Base-by-base conservation (phyloP, 2,113 vertebrate genomes). In the Cebus imitator region DNA sequence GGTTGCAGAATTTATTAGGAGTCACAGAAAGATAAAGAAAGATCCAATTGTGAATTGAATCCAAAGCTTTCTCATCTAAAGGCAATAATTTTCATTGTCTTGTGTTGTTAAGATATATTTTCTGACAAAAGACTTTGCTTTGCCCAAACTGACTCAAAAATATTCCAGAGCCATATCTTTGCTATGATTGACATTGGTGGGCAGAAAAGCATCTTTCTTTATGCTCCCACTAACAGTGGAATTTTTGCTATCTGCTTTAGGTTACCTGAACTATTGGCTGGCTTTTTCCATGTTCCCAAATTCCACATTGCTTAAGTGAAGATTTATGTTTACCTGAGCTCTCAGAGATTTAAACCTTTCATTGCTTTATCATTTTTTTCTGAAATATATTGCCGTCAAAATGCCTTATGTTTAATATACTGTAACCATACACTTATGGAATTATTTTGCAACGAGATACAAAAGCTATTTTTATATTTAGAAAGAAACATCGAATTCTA, bases 91-190 rank as follows among this genome's bases (percentile, higher is more conserved):
- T 84, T 93, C 52, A 91, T 70, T 37, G 23, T 68, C 17, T 94
- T 57, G 89, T n/a, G 64, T 52, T 94, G 43, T 58, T 87, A 45
- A 90, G 43, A 94, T 96, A 91, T 93, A 83, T 72, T 94, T 85
- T 94, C 45, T 88, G n/a, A 84, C 84, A 84, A 90, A 93, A 72
- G 16, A 57, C 92, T 85, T 79, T 2, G 27, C 37, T 96, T 45
- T 83, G 7, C 35, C 64, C 12, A 58, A 66, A 27, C 45, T 85
- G 68, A 75, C 80, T 48, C 40, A 35, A 66, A 73, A 83, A 45
- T 87, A 68, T 70, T 82, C 21, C 45, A 94, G 72, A 87, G 66
- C 45, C 9, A 37, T 48, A 45, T 80, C 68, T 87, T 95, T 85
- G 84, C 87, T 52, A 55, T 75, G 43, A 75, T 55, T 94, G 92